These are phyloP conservation scores for Bradypodion pumilum DNA, from an alignment of 2,797 vertebrate genomes.

Conservation along the genomic window DNA sequence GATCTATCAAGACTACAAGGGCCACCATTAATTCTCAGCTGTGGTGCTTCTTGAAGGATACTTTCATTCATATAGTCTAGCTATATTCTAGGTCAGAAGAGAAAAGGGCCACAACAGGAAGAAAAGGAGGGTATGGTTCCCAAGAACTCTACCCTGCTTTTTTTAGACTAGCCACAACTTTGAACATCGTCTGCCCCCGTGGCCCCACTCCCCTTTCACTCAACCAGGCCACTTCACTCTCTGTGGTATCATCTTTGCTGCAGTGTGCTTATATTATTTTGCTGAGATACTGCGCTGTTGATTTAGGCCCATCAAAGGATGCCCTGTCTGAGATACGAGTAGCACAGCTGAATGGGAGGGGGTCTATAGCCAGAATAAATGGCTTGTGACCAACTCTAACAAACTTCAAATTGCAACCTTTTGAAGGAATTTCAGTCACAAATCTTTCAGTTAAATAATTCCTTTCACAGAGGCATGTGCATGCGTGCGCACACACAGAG, in stretches of 20 bases:
- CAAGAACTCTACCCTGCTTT: background rate
- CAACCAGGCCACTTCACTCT: conserved; percentile 3
- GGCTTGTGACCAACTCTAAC: conserved; percentile 49
- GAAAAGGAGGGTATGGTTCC: background rate
- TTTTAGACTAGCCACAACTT: background rate
- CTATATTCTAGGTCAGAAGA: background rate
- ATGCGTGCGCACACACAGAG: background rate
- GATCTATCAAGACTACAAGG: background rate
- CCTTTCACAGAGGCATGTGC: too few relatives aligned
- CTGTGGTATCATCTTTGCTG: background rate
- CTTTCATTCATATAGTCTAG: background rate
- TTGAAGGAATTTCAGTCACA: conserved; percentile 1
- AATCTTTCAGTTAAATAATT: background rate
- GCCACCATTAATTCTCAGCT: background rate
- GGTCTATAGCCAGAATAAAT: background rate
- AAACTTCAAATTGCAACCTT: background rate
- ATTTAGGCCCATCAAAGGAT: background rate
- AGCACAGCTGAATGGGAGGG: background rate
- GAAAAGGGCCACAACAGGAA: background rate
- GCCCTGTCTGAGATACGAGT: background rate
- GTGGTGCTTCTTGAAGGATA: background rate
- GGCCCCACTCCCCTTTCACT: background rate
- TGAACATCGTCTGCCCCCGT: background rate
- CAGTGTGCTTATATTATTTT: conserved; percentile 45
- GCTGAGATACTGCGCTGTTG: background rate